phyloP scores from a whole-genome alignment of 2,113 vertebrate species.

The Gallinago paraguaiae region DNA sequence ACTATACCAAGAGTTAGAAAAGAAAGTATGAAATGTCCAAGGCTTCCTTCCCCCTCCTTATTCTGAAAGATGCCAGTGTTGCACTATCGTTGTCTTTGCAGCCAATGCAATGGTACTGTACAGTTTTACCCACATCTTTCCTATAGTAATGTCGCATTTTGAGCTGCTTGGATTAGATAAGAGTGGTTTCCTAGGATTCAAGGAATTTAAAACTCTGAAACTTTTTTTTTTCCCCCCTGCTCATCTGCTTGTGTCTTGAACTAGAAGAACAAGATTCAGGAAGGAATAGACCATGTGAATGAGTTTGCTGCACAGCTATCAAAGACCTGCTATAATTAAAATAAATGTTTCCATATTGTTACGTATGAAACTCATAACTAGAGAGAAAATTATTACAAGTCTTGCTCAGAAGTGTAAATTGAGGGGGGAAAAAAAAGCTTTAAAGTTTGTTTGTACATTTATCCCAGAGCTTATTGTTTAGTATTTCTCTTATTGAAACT shows the following conservation, averaged over 20 bases:
- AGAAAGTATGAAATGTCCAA: neutral
- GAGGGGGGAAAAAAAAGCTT: neutral
- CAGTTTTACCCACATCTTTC: neutral
- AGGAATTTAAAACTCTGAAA: neutral
- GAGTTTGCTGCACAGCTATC: neutral
- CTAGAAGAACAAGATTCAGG: neutral
- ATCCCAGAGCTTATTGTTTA: neutral
- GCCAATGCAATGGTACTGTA: neutral
- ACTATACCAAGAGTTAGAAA: neutral
- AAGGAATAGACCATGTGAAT: neutral
- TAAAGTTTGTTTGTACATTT: neutral
- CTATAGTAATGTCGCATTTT: neutral
- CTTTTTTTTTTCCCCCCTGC: neutral
- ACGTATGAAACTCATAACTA: neutral
- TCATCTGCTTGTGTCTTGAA: neutral
- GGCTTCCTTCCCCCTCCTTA: fast-evolving
- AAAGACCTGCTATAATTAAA: neutral
- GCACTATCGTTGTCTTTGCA: neutral
- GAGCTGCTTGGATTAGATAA: conserved; percentile 19
- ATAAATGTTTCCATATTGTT: neutral
- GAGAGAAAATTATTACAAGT: neutral
- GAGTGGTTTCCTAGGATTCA: neutral
- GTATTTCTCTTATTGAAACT: neutral
- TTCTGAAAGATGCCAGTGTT: neutral
- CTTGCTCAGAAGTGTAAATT: neutral